Evolutionary conservation across 2,113 vertebrate species (phyloP).

Genomic region (Proterorhinus semilunaris): DNA sequence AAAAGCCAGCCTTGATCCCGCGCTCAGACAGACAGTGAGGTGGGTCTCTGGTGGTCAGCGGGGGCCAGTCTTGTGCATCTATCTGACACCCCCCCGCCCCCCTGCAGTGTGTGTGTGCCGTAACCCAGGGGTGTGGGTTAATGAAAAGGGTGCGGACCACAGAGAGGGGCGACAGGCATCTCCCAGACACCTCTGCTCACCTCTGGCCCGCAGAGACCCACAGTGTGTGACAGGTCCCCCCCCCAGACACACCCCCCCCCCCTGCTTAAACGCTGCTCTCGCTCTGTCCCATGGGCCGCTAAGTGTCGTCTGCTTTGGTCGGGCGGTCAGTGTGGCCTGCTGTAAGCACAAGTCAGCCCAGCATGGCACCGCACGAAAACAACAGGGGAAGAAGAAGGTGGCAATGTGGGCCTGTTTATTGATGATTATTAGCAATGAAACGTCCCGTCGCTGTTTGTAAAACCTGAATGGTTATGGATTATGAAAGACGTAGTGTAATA

Average conservation of each 20-base stretch:
- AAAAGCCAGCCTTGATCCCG: conserved; percentile 72
- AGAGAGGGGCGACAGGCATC: conserved; percentile 58
- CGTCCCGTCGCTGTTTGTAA: neutral
- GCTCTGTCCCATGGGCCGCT: conserved; percentile 77
- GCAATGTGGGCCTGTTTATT: neutral
- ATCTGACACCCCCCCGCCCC: conserved; percentile 21
- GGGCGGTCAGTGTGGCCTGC: conserved; percentile 34
- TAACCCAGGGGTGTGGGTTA: conserved; percentile 64
- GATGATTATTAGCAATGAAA: neutral
- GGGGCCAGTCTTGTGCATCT: conserved; percentile 40
- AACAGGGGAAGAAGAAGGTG: conserved; percentile 23
- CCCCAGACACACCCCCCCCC: neutral
- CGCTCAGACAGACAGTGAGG: conserved; percentile 69
- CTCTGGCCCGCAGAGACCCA: conserved; percentile 65
- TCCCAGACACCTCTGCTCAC: conserved; percentile 64
- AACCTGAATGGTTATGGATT: neutral
- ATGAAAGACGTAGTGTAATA: neutral
- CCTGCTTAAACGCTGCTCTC: conserved; percentile 59
- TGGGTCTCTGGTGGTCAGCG: conserved; percentile 63
- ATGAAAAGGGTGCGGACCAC: conserved; percentile 64
- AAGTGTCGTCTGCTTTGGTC: conserved; percentile 68
- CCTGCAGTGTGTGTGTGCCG: conserved; percentile 54
- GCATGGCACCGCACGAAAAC: conserved; percentile 68
- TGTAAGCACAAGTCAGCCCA: conserved; percentile 60
- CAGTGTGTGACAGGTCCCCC: conserved; percentile 57